Percentiles rank a stretch among this genome's conserved stretches.
Evolutionary conservation across 2,797 vertebrate species (phyloP).

Genomic region (Syncerus caffer): DNA sequence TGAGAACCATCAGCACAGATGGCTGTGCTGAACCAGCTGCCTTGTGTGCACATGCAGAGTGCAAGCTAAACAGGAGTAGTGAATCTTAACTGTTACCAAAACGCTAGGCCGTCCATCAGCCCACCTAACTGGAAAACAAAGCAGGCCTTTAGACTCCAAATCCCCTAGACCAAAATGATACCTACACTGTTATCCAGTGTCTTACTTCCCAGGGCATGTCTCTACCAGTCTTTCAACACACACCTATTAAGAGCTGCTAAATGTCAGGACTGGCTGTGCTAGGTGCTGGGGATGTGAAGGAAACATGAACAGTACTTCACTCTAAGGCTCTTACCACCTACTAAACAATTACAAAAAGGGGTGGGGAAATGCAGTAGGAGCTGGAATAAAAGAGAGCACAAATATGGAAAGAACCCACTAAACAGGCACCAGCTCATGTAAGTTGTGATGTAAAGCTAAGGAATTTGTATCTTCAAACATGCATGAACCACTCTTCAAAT

Average conservation of each 20-base stretch:
- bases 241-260: neutral
- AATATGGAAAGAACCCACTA: neutral
- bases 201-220: neutral
- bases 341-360: neutral
- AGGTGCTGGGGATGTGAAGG: neutral
- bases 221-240: neutral
- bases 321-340: neutral
- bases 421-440: neutral
- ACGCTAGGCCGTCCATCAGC: neutral
- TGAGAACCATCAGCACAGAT: constrained; percentile 16
- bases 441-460: neutral
- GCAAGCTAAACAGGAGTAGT: neutral
- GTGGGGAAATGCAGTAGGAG: neutral
- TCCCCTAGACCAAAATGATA: neutral
- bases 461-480: neutral
- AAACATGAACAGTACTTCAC: neutral
- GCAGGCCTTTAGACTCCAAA: neutral
- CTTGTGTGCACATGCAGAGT: neutral
- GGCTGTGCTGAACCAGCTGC: constrained; percentile 42
- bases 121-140: constrained; percentile 4
- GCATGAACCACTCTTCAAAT: neutral
- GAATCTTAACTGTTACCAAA: neutral
- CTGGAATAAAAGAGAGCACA: neutral
- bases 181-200: neutral
- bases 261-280: neutral